phyloP scores from a whole-genome alignment of 1,140 invertebrate species.

The Teleogryllus occipitalis region DNA sequence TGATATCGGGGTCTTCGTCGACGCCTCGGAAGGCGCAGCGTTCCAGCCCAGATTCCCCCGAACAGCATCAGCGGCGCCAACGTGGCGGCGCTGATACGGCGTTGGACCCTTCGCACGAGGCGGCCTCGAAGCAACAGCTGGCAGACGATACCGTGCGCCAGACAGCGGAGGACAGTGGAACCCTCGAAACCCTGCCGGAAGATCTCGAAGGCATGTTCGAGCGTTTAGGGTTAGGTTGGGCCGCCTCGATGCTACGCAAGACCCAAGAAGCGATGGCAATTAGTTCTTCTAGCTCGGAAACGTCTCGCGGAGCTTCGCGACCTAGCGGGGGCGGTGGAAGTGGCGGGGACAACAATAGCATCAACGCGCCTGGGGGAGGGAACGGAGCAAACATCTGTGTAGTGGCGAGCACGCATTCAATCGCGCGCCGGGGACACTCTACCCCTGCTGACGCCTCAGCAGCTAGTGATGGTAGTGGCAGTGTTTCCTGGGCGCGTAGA shows the following conservation, averaged over 20 bases:
- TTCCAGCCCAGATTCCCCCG: no score
- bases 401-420: not conserved
- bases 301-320: not conserved
- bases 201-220: not conserved
- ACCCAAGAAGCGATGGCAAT: not conserved
- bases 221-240: not conserved
- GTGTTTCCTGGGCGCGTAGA: not conserved
- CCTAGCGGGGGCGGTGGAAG: no score
- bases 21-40: no score
- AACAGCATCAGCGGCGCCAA: not conserved
- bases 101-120: not conserved
- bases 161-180: not conserved
- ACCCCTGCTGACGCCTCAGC: not conserved
- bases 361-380: no score
- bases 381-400: not conserved
- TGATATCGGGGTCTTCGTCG: not conserved
- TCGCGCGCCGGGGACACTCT: not conserved
- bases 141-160: not conserved
- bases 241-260: not conserved
- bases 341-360: no score
- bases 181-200: not conserved
- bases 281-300: not conserved
- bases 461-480: not conserved
- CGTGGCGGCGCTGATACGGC: not conserved
- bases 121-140: not conserved